Conservation (phyloP, 2,113 vertebrate genomes). For the Lamprotornis superbus region DNA sequence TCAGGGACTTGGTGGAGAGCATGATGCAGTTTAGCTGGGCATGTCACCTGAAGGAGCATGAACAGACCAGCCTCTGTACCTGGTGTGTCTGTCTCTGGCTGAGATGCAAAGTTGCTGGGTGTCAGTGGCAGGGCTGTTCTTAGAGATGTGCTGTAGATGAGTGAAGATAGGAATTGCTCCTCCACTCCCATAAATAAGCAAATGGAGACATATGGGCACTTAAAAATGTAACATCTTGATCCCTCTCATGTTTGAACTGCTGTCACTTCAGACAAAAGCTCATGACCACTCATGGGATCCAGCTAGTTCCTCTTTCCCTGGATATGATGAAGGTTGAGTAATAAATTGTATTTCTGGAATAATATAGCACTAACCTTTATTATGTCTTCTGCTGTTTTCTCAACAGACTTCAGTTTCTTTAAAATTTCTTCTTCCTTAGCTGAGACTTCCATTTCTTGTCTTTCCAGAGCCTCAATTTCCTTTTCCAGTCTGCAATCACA, state of each 20-base stretch:
- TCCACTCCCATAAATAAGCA: neutral
- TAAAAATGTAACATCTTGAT: neutral
- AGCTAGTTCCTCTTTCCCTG: neutral
- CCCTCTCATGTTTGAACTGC: neutral
- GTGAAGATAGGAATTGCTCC: neutral
- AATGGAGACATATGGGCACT: neutral
- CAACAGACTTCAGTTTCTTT: constrained; percentile 88
- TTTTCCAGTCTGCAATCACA: constrained; percentile 81
- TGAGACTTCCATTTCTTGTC: constrained; percentile 85
- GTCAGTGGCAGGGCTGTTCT: neutral
- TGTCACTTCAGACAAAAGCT: neutral
- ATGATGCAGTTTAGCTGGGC: neutral
- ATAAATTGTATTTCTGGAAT: neutral
- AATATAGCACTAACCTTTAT: constrained; percentile 82
- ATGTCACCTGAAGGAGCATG: neutral
- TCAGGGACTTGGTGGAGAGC: no score
- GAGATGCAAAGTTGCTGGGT: neutral
- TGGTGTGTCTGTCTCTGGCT: neutral
- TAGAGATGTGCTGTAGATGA: neutral
- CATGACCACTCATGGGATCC: neutral
- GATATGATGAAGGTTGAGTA: neutral
- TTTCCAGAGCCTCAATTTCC: constrained; percentile 87
- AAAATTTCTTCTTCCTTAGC: constrained; percentile 85
- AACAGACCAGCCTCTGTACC: neutral
- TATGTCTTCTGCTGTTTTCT: constrained; percentile 90